Base-by-base conservation (phyloP, 1,140 invertebrate genomes). In the Ips typographus region DNA sequence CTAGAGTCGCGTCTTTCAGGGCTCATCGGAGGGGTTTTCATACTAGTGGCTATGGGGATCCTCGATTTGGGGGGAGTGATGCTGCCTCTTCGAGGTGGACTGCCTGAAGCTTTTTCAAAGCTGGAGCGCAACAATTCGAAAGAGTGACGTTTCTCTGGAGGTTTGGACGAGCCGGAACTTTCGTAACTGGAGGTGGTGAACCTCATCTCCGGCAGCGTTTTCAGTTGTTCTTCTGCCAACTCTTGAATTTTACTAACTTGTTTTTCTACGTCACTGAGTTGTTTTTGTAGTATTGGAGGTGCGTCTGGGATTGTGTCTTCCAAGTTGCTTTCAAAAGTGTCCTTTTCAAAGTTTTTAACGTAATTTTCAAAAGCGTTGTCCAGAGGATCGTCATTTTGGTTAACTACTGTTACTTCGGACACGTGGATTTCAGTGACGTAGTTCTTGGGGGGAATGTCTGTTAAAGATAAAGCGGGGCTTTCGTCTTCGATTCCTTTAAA, bases 111-210 rank as follows among this genome's bases (percentile, higher is more conserved):
- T 56, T 80, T 81, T 68, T 83, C 82, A 60, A 83, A 83, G 67
- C 81, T 82, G 1, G 80, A 82, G 39, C 80, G 75, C 40, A 83
- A 73, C 53, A 80, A 73, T 73, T 83, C 82, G 49, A 83, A 80
- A 6, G 84, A 86, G 8, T 84, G 75, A 68, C 84, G 71, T 64
- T 81, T 82, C 62, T 80, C 78, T 4, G 78, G 76, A 7, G 74
- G 74, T 68, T 77, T 80, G 2, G 72, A 67, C 22, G 22, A 22
- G 0, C 81, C 79, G 1, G 80, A 79, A 68, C 80, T 79, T 81
- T 86, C 85, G 73, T 87, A 86, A 40, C 84, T 86, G 0, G 85
- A 83, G 36, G 85, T 86, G 40, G 83, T 81, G 75, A 87, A 87
- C 76, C 85, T 82, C 65, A 87, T 87, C 60, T 84, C 83, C 60